These are phyloP conservation scores for Branchinecta sandiegonensis DNA, from an alignment of 2,888 invertebrate genomes.

Conservation along the genomic window DNA sequence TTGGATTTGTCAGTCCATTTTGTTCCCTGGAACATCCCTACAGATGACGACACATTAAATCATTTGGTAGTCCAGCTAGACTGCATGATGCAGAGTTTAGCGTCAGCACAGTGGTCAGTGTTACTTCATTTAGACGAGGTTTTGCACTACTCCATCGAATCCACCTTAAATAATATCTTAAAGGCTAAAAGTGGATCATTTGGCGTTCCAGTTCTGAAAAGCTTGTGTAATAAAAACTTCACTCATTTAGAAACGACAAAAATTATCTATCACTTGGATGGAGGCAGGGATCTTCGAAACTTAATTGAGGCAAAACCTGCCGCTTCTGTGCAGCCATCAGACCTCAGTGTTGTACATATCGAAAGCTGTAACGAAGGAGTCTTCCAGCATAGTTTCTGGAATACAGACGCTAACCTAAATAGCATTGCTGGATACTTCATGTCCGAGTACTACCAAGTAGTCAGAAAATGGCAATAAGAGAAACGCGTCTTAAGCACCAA, in stretches of 20 bases:
- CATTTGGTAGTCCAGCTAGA: neutral
- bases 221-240: neutral
- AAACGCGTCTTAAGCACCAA: no score
- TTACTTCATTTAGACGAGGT: neutral
- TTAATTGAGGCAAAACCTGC: neutral
- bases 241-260: neutral
- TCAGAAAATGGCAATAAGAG: no score
- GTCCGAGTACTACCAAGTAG: neutral
- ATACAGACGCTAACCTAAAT: neutral
- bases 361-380: neutral
- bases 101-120: neutral
- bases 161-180: neutral
- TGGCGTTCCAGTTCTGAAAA: neutral
- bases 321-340: neutral
- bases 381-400: neutral
- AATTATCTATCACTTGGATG: neutral
- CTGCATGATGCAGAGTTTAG: neutral
- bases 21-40: constrained; percentile 11
- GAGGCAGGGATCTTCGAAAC: neutral
- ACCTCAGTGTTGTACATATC: neutral
- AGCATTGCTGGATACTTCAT: neutral
- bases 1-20: constrained; percentile 4
- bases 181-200: neutral
- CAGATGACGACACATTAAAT: neutral
- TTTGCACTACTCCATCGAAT: neutral